Conservation (phyloP, 2,113 vertebrate species). For the Zapus hudsonius region DNA sequence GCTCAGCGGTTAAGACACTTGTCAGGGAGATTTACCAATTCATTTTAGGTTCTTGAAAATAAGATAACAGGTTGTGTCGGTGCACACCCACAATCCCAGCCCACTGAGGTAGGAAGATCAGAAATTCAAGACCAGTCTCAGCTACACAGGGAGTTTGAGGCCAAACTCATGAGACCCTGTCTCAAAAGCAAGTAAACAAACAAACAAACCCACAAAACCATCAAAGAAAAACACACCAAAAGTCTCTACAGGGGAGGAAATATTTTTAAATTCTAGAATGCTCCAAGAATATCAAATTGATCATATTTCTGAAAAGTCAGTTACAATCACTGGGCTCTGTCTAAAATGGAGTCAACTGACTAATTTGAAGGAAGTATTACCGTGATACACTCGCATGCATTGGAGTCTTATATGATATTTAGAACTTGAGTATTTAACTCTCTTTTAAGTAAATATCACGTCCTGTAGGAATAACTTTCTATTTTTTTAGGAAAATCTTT, state of each 20-base stretch:
- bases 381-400: fast-evolving
- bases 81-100: neutral
- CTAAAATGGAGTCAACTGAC: neutral
- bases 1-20: too few species aligned
- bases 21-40: neutral
- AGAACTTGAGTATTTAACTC: neutral
- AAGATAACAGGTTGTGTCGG: neutral
- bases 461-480: too few species aligned
- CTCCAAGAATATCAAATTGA: neutral
- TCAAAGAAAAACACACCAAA: neutral
- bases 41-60: neutral
- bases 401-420: neutral
- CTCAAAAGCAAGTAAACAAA: neutral
- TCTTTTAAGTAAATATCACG: neutral
- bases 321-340: neutral
- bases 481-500: neutral
- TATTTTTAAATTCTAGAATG: neutral
- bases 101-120: neutral
- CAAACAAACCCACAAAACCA: neutral
- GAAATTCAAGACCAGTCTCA: neutral
- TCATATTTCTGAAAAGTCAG: neutral
- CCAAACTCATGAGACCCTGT: too few species aligned
- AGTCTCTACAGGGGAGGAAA: neutral
- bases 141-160: neutral
- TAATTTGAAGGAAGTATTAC: fast-evolving